phyloP scores from a whole-genome alignment of 1,140 invertebrate genomes.

The Bombus impatiens region DNA sequence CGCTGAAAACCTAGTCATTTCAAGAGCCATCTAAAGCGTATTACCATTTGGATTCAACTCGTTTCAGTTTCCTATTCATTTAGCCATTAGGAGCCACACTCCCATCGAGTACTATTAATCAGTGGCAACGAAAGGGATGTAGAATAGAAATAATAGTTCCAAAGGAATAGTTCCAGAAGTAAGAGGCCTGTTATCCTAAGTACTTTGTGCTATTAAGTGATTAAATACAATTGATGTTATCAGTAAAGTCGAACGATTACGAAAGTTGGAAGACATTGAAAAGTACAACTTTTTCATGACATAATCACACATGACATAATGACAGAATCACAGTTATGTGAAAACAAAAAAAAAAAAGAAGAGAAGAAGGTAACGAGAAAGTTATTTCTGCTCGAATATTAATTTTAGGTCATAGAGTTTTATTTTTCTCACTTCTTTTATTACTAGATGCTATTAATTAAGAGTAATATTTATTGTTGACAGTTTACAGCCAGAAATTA shows the following conservation, averaged over 20 bases:
- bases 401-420: not conserved
- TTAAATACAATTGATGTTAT: not conserved
- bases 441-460: not conserved
- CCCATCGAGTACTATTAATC: slow-evolving; percentile 13
- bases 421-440: not conserved
- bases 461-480: not conserved
- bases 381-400: not conserved
- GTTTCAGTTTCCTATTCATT: slow-evolving; percentile 16
- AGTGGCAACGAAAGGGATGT: not conserved
- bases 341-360: no score
- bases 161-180: not conserved
- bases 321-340: not conserved
- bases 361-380: no score
- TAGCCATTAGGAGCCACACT: slow-evolving; percentile 2
- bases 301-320: no score
- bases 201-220: not conserved
- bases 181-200: not conserved
- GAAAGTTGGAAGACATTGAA: not conserved
- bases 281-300: no score
- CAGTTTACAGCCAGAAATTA: not conserved
- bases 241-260: not conserved
- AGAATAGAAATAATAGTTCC: not conserved
- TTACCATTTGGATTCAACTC: not conserved
- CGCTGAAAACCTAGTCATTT: not conserved
- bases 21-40: not conserved